Base-by-base conservation (phyloP, 2,113 vertebrate species). In the Rafetus swinhoei region DNA sequence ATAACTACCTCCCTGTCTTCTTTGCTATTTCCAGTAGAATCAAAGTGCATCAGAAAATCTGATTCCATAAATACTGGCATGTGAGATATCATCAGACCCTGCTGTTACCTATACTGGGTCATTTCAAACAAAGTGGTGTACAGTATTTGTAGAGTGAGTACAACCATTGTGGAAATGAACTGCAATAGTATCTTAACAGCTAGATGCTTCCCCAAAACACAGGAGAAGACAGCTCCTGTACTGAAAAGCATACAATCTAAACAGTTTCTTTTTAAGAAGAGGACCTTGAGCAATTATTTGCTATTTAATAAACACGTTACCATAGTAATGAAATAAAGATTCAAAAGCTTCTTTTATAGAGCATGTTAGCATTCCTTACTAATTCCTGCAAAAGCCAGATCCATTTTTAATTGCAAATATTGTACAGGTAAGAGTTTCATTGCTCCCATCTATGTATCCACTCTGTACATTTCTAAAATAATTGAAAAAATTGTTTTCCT, bases 401-500 rank as follows among this genome's bases (percentile, higher is more conserved):
- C 94, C 84, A 93, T 85, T 97, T 96, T 93, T 97, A 97, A 95
- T 95, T 95, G 86, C 90, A 87, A 94, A 92, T 96, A 96, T 50
- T 95, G 65, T 95, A 91, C 79, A 96, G 93, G 93, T 97, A 96
- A 91, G 90, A 96, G 92, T 96, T 98, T 95, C 59, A 93, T 93
- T 96, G 90, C 92, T 96, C 86, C 94, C 88, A 90, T 94, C 87
- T 87, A 60, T 97, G 90, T 87, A 87, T 96, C 93, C 94, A 97
- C 93, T 95, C 96, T 97, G 81, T 96, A 97, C 96, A 98, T 97
- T 97, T 97, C 91, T 96, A 94, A 97, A 98, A 98, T 98, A 97
- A 98, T 97, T 97, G 97, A 98, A 98, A 98, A 98, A 98, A 97
- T 97, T 93, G 98, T 98, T 96, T 97, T 90, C 95, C 93, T 97